Conservation (phyloP, 2,797 vertebrate species). For the Sebastes taczanowskii region DNA sequence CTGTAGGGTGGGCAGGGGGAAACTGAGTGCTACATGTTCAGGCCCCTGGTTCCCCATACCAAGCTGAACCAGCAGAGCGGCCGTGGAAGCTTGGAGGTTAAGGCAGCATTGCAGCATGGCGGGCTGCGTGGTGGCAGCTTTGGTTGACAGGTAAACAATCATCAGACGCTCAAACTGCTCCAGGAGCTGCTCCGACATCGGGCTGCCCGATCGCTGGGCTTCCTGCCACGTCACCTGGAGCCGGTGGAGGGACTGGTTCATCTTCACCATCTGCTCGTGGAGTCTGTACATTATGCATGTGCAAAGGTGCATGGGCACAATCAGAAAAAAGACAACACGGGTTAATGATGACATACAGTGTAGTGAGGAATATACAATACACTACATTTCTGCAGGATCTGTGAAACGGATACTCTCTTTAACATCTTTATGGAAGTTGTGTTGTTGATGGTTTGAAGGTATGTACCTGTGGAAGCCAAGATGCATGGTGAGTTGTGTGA, state of each 20-base stretch:
- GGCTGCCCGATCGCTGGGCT: conserved; percentile 90
- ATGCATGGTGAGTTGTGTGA: conserved; percentile 92
- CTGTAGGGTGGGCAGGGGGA: conserved; percentile 87
- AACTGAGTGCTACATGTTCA: conserved; percentile 87
- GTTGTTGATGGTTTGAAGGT: background rate
- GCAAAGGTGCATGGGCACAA: background rate
- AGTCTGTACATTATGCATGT: conserved; percentile 78
- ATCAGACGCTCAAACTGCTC: conserved; percentile 98
- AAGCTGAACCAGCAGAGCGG: conserved; percentile 93
- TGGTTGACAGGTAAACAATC: conserved; percentile 96
- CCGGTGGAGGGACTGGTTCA: conserved; percentile 98
- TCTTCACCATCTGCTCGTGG: conserved; percentile 99
- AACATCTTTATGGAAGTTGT: background rate
- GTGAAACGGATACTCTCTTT: background rate
- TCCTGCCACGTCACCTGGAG: conserved; percentile 96
- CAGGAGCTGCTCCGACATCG: conserved; percentile 89
- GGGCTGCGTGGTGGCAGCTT: conserved; percentile 93
- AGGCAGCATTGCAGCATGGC: conserved; percentile 96
- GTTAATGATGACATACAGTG: conserved; percentile 14
- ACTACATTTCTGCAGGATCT: background rate
- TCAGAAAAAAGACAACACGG: background rate
- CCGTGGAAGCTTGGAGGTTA: conserved; percentile 94
- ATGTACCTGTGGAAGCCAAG: conserved; percentile 88
- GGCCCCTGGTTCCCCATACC: conserved; percentile 88
- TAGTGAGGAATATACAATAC: background rate